phyloP scores from a whole-genome alignment of 2,888 invertebrate species.

The Tromatobia lineatoria region DNA sequence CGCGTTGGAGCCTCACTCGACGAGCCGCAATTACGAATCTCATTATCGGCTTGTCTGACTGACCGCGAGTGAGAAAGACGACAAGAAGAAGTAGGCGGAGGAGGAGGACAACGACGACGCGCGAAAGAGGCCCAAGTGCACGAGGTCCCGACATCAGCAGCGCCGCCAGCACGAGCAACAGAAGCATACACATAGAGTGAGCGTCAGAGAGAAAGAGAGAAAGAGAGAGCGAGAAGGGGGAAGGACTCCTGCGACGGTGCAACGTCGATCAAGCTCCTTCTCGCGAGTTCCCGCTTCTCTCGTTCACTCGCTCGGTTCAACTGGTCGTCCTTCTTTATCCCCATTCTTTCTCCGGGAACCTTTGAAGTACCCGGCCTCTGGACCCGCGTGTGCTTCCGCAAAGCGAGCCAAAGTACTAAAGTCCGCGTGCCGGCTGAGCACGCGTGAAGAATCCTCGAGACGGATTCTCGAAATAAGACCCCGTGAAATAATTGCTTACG shows the following conservation, averaged over 20 bases:
- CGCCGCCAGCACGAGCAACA: slow-evolving; percentile 17
- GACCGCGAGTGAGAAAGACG: slow-evolving; percentile 38
- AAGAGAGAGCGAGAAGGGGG: background rate
- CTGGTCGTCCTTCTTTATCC: slow-evolving; percentile 47
- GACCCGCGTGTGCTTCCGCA: slow-evolving; percentile 75
- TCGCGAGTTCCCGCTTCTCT: slow-evolving; percentile 28
- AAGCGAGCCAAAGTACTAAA: slow-evolving; percentile 70
- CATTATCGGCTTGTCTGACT: slow-evolving; percentile 77
- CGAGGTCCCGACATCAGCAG: slow-evolving; percentile 5
- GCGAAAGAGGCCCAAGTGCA: slow-evolving; percentile 32
- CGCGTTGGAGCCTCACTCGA: slow-evolving; percentile 59
- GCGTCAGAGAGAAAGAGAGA: background rate
- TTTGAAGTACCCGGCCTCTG: slow-evolving; percentile 76
- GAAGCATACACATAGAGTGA: slow-evolving; percentile 15
- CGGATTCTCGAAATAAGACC: slow-evolving; percentile 76
- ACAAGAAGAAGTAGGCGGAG: slow-evolving; percentile 9
- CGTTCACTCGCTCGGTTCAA: slow-evolving; percentile 11
- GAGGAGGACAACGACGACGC: slow-evolving; percentile 26
- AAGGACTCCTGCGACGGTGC: slow-evolving; percentile 18
- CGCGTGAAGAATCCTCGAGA: slow-evolving; percentile 76
- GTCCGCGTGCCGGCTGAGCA: slow-evolving; percentile 72
- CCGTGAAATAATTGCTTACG: slow-evolving; percentile 77
- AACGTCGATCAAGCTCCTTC: slow-evolving; percentile 49
- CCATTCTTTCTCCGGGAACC: slow-evolving; percentile 73
- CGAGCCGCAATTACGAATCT: slow-evolving; percentile 74